Percentiles rank a stretch among this genome's conserved stretches.
Evolutionary conservation across 2,888 invertebrate species (phyloP).

Genomic region (Stramonita haemastoma): DNA sequence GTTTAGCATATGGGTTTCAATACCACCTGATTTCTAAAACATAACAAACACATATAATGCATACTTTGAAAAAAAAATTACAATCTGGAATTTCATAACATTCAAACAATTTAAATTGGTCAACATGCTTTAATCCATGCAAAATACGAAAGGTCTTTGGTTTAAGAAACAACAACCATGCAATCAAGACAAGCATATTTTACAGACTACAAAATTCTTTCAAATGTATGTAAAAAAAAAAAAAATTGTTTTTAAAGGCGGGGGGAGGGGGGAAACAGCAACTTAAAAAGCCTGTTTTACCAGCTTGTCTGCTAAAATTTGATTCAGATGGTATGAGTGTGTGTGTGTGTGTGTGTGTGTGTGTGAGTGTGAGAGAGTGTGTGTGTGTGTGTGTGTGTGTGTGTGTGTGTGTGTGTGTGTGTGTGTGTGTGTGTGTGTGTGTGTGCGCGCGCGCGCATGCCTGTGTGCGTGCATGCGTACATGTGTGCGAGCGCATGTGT

Average conservation of each 20-base stretch:
- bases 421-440: too few relatives aligned
- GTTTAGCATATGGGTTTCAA: too few relatives aligned
- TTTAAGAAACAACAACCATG: neutral
- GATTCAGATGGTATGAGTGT: neutral
- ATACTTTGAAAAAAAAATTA: too few relatives aligned
- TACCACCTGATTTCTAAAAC: too few relatives aligned
- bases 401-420: neutral
- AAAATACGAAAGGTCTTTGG: neutral
- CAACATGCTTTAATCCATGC: too few relatives aligned
- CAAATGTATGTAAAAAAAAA: neutral
- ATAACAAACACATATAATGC: too few relatives aligned
- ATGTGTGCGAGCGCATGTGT: too few relatives aligned
- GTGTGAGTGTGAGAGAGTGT: neutral
- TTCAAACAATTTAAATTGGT: too few relatives aligned
- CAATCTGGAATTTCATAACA: too few relatives aligned
- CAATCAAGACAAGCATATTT: neutral
- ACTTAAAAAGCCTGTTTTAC: neutral
- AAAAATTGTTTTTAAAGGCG: too few relatives aligned
- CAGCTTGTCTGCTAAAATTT: neutral
- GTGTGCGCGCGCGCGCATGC: too few relatives aligned
- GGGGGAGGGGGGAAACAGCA: neutral
- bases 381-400: neutral
- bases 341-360: slow-evolving; percentile 22
- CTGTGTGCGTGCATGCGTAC: neutral
- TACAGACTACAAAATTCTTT: neutral